Evolutionary conservation across 2,113 vertebrate genomes (phyloP).

Genomic region (Emydocephalus ijimae): DNA sequence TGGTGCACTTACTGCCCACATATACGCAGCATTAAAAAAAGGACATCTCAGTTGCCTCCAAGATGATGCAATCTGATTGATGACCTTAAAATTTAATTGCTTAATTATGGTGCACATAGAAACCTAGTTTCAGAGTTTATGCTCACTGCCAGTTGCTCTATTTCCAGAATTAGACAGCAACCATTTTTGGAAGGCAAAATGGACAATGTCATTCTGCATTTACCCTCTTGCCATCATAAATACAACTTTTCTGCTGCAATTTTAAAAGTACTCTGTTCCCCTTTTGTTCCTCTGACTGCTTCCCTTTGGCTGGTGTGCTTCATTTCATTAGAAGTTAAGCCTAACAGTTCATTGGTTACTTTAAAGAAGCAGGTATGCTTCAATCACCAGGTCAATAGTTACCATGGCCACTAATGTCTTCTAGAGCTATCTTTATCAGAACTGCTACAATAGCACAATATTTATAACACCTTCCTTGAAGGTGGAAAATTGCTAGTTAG

Average conservation of each 20-base stretch:
- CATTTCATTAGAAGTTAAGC: not conserved
- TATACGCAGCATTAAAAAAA: not conserved
- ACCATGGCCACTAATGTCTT: not conserved
- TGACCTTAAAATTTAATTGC: not conserved
- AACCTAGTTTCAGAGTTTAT: not conserved
- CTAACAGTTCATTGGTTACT: not conserved
- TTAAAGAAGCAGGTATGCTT: not conserved
- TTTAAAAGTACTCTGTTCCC: not conserved
- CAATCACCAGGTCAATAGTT: not conserved
- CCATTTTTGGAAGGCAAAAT: not conserved
- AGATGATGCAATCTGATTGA: not conserved
- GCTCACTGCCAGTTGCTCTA: not conserved
- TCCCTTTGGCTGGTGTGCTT: not conserved
- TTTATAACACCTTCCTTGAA: not conserved
- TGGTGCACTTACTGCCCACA: too few species aligned
- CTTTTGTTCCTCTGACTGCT: not conserved
- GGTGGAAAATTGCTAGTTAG: not conserved
- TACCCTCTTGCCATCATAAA: not conserved
- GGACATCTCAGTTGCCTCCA: not conserved
- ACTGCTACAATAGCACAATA: not conserved
- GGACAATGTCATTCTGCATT: not conserved
- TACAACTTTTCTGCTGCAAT: not conserved
- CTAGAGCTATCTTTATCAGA: not conserved
- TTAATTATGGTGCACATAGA: not conserved
- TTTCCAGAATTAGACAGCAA: not conserved